Evolutionary conservation across 2,888 invertebrate genomes (phyloP).

Genomic region (Allacma fusca): DNA sequence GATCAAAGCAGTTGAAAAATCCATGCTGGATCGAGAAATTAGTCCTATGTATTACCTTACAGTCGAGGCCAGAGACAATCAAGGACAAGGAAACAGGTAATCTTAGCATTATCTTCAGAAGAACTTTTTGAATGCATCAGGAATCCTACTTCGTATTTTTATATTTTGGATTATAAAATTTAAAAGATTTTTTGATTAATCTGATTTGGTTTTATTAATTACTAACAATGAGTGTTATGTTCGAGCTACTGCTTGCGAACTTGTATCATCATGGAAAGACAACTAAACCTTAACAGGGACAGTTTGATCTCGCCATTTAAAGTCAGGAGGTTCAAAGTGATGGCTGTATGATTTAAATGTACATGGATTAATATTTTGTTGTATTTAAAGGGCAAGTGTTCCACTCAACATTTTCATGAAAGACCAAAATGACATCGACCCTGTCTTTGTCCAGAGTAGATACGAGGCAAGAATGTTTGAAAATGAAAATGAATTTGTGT

Average conservation of each 20-base stretch:
- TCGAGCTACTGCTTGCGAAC: no score
- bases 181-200: conserved; percentile 16
- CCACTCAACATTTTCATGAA: conserved; percentile 63
- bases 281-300: no score
- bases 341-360: no score
- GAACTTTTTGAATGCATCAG: no score
- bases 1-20: conserved; percentile 69
- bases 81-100: conserved; percentile 79
- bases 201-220: no score
- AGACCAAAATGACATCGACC: conserved; percentile 65
- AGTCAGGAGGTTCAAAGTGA: no score
- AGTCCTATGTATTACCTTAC: conserved; percentile 84
- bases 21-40: conserved; percentile 83
- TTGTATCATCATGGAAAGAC: no score
- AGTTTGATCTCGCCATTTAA: no score
- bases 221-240: no score
- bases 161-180: no score
- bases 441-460: conserved; percentile 66
- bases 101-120: conserved; percentile 1
- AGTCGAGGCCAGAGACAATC: conserved; percentile 87
- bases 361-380: no score
- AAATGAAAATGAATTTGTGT: conserved; percentile 80
- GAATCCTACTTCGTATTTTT: no score
- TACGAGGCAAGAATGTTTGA: conserved; percentile 86
- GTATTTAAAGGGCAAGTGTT: conserved; percentile 62